Conservation (phyloP, 1,140 invertebrate species). For the Drosophila nebulosa region DNA sequence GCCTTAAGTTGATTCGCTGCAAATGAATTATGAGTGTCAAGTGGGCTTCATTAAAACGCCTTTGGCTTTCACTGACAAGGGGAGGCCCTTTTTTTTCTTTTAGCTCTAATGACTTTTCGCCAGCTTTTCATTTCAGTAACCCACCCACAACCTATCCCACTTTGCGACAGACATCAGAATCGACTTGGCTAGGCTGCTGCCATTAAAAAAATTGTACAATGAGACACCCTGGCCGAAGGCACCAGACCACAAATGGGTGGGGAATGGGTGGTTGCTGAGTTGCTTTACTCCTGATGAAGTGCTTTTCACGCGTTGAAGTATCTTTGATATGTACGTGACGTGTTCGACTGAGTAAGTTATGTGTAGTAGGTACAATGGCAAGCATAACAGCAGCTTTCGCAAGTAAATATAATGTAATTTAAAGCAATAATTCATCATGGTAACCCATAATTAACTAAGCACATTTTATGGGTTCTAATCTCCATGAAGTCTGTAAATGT, state of each 20-base stretch:
- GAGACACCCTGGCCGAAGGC: constrained; percentile 13
- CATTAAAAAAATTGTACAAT: constrained; percentile 62
- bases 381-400: background rate
- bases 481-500: no score
- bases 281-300: constrained; percentile 56
- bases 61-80: constrained; percentile 47
- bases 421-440: background rate
- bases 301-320: constrained; percentile 49
- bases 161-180: constrained; percentile 16
- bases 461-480: no score
- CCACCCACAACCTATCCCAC: background rate
- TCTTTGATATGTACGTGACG: constrained; percentile 55
- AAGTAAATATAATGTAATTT: background rate
- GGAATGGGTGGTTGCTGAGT: constrained; percentile 6
- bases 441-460: no score
- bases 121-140: constrained; percentile 41
- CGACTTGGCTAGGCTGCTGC: constrained; percentile 9
- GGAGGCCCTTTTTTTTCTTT: constrained; percentile 54
- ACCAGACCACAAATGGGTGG: background rate
- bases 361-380: constrained; percentile 1
- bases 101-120: constrained; percentile 69
- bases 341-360: constrained; percentile 5
- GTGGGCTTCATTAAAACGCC: constrained; percentile 74
- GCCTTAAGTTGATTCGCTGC: constrained; percentile 55
- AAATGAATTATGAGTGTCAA: constrained; percentile 74